Base-by-base conservation (phyloP, 2,888 invertebrate species). In the Mycalesis mineus region DNA sequence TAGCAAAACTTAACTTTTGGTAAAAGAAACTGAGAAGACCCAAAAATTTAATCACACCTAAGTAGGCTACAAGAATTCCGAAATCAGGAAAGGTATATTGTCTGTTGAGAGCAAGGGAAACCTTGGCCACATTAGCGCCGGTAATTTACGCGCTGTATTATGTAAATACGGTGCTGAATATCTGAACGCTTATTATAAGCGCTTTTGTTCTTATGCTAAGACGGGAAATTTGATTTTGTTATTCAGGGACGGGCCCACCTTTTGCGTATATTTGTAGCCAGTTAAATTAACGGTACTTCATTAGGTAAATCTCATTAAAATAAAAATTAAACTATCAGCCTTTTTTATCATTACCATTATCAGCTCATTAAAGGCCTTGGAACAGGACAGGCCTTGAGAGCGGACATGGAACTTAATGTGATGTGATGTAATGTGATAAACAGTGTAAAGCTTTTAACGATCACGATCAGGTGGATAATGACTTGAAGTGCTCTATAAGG, bases 121-220 rank as follows among this genome's bases (percentile, higher is more conserved):
- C 44, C 44, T 44, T 29, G 47, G 33, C 14, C 49, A 41, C 39
- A 41, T 51, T 51, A 51, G 15, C 29, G 51, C 40, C 9, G 51
- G 40, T 51, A 51, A 51, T 51, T 51, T 41, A 40, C 51, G 31
- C 60, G 45, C 49, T 42, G 49, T 49, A 55, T 55, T 55, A 55
- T 55, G 55, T 49, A 49, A 55, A 55, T 55, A 55, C 17, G 40
- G 31, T 41, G 33, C 49, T 55, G 55, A 55, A 55, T 55, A 49
- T 49, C 41, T 49, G 49, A 39, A 49, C 22, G 55, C 55, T 48
- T 49, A 47, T 47, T 55, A 55, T 48, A 29, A 47, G 15, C 47
- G 41, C 48, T 48, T 39, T 55, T 55, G 49, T 49, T 47, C 37
- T 22, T 15, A 55, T 41, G 55, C 49, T 33, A 17, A 36, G 41